Percentiles rank a stretch among this genome's conserved stretches.
These are phyloP conservation scores for Myripristis jacobus DNA, from an alignment of 2,797 vertebrate genomes.

Conservation along the genomic window DNA sequence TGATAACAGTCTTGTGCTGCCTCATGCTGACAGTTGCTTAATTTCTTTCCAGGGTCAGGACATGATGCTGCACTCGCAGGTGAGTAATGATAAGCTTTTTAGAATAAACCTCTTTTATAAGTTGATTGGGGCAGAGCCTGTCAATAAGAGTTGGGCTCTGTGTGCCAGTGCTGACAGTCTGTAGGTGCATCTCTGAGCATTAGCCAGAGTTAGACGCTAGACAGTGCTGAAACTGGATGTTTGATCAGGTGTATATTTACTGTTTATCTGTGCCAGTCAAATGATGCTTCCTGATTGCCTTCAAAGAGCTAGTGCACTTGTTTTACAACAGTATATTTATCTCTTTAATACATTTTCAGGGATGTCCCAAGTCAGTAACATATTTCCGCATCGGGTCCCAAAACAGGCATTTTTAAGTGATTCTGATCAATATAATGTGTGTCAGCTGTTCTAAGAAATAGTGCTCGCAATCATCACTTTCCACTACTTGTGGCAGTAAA, in stretches of 20 bases:
- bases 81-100: conserved; percentile 47
- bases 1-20: not conserved
- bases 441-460: no score
- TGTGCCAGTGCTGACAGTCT: not conserved
- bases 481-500: no score
- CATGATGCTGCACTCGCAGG: conserved; percentile 82
- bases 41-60: conserved; percentile 79
- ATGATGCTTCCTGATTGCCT: conserved; percentile 3
- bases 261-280: not conserved
- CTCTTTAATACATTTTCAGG: no score
- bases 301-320: no score
- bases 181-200: no score
- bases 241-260: conserved; percentile 11
- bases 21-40: not conserved
- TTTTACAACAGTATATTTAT: no score
- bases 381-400: no score
- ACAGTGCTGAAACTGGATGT: conserved; percentile 1
- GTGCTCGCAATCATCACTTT: no score
- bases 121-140: not conserved
- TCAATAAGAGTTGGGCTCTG: not conserved
- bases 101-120: not conserved
- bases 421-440: no score
- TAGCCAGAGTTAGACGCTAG: not conserved
- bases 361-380: no score
- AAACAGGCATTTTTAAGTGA: no score